Conservation (phyloP, 2,888 invertebrate genomes). For the Dryobotodes eremita region DNA sequence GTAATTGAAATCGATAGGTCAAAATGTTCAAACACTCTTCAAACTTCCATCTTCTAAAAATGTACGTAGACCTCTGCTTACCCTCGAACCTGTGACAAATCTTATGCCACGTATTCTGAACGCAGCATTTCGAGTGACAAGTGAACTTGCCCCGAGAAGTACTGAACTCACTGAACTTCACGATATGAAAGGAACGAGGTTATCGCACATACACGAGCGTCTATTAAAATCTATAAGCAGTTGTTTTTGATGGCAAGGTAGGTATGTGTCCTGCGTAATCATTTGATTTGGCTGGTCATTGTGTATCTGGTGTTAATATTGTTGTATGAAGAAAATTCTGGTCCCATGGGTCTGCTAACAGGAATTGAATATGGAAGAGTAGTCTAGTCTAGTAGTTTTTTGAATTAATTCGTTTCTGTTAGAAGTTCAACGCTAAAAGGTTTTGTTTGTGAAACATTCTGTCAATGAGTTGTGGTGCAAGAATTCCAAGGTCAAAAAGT, state of each 20-base stretch:
- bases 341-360: too few species aligned
- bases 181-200: constrained; percentile 65
- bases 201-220: constrained; percentile 63
- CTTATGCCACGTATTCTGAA: constrained; percentile 39
- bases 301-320: neutral
- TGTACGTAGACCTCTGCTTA: constrained; percentile 1
- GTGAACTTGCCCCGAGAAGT: constrained; percentile 62
- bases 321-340: neutral
- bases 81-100: neutral
- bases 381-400: too few species aligned
- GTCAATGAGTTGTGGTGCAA: too few species aligned
- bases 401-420: too few species aligned
- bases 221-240: constrained; percentile 61
- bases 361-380: too few species aligned
- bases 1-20: too few species aligned
- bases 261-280: constrained; percentile 21
- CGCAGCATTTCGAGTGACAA: constrained; percentile 54
- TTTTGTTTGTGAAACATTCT: too few species aligned
- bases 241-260: constrained; percentile 56
- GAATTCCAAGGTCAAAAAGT: too few species aligned
- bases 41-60: neutral
- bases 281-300: constrained; percentile 23
- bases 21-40: too few species aligned
- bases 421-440: too few species aligned
- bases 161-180: constrained; percentile 62